Percentiles rank a stretch among this genome's conserved stretches.
Evolutionary conservation across 2,113 vertebrate species (phyloP).

Genomic region (Oreochromis tanganicae): DNA sequence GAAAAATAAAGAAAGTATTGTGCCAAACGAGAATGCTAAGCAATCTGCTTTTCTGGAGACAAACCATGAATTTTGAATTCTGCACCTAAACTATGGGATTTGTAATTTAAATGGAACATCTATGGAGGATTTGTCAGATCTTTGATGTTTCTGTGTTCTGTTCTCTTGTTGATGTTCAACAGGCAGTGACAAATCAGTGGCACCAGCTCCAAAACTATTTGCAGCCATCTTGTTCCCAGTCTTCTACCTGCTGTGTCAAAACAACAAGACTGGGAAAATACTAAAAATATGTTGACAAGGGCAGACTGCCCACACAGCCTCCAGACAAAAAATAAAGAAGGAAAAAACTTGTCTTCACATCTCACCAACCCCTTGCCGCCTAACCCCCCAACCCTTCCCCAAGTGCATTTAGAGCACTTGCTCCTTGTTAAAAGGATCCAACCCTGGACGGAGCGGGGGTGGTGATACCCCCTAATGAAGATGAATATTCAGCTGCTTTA

Average conservation of each 20-base stretch:
- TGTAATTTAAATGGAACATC: neutral
- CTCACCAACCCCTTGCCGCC: neutral
- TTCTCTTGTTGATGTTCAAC: neutral
- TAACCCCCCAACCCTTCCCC: neutral
- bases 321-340: neutral
- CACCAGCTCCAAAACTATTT: neutral
- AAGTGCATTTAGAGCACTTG: conserved; percentile 44
- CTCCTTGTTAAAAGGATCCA: conserved; percentile 66
- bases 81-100: neutral
- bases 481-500: conserved; percentile 76
- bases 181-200: conserved; percentile 6
- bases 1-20: neutral
- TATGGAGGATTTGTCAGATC: neutral
- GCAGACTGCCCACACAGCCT: conserved; percentile 15
- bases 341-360: conserved; percentile 18
- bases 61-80: neutral
- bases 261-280: conserved; percentile 4
- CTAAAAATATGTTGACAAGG: conserved; percentile 23
- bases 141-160: neutral
- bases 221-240: conserved; percentile 1
- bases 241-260: conserved; percentile 15
- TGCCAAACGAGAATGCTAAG: neutral
- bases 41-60: neutral
- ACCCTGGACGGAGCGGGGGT: conserved; percentile 56
- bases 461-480: conserved; percentile 76